Percentiles rank a stretch among this genome's conserved stretches.
phyloP scores from a whole-genome alignment of 2,797 vertebrate genomes.

The Notolabrus celidotus region DNA sequence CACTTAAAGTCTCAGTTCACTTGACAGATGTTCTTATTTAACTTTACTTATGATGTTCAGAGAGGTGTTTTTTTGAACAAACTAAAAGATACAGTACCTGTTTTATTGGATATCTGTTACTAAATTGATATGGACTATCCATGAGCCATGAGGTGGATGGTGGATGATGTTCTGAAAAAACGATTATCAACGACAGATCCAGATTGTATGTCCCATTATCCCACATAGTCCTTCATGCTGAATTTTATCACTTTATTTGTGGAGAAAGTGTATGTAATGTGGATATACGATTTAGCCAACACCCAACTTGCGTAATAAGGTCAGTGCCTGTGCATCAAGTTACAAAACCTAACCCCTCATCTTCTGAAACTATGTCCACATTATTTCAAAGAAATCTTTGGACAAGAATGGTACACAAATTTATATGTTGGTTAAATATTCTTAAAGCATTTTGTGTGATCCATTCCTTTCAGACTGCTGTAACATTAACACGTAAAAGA shows the following conservation, averaged over 20 bases:
- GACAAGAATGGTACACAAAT: background rate
- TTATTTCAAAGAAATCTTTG: background rate
- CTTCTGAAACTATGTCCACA: background rate
- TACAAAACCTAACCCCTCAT: no score
- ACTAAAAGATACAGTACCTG: background rate
- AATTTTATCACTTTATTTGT: no score
- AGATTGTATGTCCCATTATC: no score
- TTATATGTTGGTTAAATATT: background rate
- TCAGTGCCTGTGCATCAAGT: no score
- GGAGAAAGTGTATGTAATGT: no score
- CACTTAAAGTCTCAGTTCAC: conserved; percentile 8
- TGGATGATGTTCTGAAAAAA: no score
- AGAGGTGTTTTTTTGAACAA: background rate
- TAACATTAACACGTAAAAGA: conserved; percentile 18
- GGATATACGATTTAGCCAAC: no score
- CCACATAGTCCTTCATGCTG: no score
- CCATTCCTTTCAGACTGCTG: background rate
- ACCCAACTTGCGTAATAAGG: no score
- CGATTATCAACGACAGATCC: no score
- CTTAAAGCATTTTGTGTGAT: background rate
- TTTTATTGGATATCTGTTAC: background rate
- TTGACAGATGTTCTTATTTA: background rate
- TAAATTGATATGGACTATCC: no score
- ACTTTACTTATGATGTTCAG: conserved; percentile 6
- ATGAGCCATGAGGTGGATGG: no score